Evolutionary conservation across 2,888 invertebrate genomes (phyloP).

Genomic region (Drosophila helvetica): DNA sequence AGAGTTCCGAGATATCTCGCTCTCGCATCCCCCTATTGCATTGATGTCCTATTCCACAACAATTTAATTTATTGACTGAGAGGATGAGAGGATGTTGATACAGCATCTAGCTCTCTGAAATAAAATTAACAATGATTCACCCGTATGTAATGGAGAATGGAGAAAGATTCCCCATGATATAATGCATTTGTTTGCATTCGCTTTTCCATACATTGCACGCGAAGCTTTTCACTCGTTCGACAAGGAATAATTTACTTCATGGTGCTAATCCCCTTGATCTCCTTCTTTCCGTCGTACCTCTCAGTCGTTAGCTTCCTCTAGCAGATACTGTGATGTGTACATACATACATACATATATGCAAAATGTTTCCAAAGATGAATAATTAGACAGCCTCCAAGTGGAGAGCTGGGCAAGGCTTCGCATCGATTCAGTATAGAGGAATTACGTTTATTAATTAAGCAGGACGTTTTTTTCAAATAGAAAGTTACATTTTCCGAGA

Average conservation of each 20-base stretch:
- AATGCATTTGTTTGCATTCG: background rate
- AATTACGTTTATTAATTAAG: constrained; percentile 52
- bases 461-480: constrained; percentile 31
- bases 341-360: no score
- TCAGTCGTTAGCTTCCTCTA: constrained; percentile 14
- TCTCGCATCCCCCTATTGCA: constrained; percentile 84
- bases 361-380: constrained; percentile 5
- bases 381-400: background rate
- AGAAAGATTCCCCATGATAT: background rate
- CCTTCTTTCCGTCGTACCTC: background rate
- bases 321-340: constrained; percentile 47
- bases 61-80: constrained; percentile 52
- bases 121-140: background rate
- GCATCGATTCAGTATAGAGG: constrained; percentile 19
- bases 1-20: constrained; percentile 87
- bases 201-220: no score
- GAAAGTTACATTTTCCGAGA: constrained; percentile 15
- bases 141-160: background rate
- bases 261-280: background rate
- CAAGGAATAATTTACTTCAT: background rate
- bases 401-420: background rate
- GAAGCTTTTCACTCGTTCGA: background rate
- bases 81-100: background rate
- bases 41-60: constrained; percentile 78
- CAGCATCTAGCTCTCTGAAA: background rate